Evolutionary conservation across 2,888 invertebrate species (phyloP).

Genomic region (Ashinkailepas kermadecensis): DNA sequence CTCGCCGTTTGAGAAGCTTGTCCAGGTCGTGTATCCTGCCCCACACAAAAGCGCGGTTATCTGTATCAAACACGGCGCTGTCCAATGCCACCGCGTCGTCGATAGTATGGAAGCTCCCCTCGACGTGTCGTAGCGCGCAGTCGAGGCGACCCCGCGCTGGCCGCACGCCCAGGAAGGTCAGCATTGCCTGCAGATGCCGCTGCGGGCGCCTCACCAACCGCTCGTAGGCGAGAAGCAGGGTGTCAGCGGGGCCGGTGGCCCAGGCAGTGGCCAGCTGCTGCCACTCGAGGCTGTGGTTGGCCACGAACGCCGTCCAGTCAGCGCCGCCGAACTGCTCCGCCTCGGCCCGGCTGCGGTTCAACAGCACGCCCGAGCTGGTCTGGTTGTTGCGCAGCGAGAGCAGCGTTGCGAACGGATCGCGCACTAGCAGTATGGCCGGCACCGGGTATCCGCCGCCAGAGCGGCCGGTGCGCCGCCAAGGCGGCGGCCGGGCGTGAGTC

Average conservation of each 20-base stretch:
- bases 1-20: too few species aligned
- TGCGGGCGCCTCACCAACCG: neutral
- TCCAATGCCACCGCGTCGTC: too few species aligned
- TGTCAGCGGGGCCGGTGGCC: neutral
- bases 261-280: neutral
- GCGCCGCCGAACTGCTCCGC: neutral
- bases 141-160: neutral
- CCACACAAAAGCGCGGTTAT: too few species aligned
- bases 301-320: neutral
- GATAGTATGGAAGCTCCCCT: neutral
- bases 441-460: neutral
- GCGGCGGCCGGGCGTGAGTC: neutral
- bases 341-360: neutral
- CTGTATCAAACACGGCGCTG: too few species aligned
- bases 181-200: neutral
- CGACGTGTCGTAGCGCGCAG: neutral
- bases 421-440: constrained; percentile 1
- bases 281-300: neutral
- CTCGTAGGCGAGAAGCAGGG: neutral
- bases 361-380: too few species aligned
- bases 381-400: neutral
- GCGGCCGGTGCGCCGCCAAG: neutral
- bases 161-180: neutral
- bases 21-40: too few species aligned
- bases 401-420: neutral